Evolutionary conservation across 2,113 vertebrate species (phyloP), one percentile per base, ranked within the genome.

Genomic region (Catharus minimus): DNA sequence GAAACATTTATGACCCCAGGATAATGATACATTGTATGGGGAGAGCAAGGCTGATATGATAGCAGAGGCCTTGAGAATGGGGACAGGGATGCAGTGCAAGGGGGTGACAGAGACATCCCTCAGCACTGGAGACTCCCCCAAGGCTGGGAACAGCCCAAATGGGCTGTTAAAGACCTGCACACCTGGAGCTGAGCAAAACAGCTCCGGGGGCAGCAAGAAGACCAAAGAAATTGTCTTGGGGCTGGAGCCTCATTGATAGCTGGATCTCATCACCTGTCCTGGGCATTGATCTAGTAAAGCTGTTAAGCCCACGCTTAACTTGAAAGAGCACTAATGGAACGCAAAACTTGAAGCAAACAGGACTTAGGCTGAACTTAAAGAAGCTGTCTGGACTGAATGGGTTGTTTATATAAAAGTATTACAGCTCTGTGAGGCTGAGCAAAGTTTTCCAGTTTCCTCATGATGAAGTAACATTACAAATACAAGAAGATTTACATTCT

Each of bases 281-380:
- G 26, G 27, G 36, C 41, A 55, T 18, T 57, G 38, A 68, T 68
- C 50, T 75, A 28, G 41, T 44, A 90, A 86, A 86, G 65, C 41
- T 78, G 41, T 39, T 84, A 89, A 93, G 39, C 50, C 68, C 46
- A 1, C 24, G 50, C 50, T 92, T 73, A 76, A 74, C 82, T 55
- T 47, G 64, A 79, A 94, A 73, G 36, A 66, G 36, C 19, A 33
- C 16, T 62, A 93, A 90, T 61, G 57, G 72, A 90, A 83, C 66
- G 39, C 52, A 77, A 83, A 77, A 26, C 56, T 69, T 39, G 60
- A 67, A 77, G 60, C 23, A 89, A 86, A 73, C 10, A 71, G 56
- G 64, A 83, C 33, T 69, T 53, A 69, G 75, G 56, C 16, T 66
- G 72, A 69, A 80, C 39, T 46, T 87, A 44, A 85, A 89, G 64